Conservation (phyloP, 2,888 invertebrate genomes). For the Scaptomyza parva region DNA sequence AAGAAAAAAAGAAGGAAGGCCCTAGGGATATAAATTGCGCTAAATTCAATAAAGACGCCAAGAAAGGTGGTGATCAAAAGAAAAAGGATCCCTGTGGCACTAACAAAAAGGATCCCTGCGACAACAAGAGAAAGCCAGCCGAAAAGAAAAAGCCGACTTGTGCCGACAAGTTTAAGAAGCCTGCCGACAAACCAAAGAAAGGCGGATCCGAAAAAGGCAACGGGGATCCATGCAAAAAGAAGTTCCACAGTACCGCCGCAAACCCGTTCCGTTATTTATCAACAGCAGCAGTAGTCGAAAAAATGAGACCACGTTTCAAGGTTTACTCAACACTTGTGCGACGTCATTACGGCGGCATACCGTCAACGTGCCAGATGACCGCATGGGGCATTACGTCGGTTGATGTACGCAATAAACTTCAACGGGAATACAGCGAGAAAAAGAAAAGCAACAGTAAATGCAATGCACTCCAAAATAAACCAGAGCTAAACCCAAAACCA, state of each 20-base stretch:
- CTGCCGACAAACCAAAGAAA: conserved; percentile 7
- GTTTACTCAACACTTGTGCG: conserved; percentile 45
- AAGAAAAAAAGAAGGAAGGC: conserved; percentile 24
- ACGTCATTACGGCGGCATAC: conserved; percentile 44
- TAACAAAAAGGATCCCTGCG: conserved; percentile 28
- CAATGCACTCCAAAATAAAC: neutral
- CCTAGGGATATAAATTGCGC: no score
- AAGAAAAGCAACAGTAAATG: conserved; percentile 36
- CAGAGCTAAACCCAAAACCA: neutral
- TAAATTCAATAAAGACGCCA: conserved; percentile 33
- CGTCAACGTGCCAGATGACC: conserved; percentile 8
- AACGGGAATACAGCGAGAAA: conserved; percentile 16
- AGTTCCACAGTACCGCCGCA: conserved; percentile 22
- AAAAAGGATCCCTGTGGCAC: conserved; percentile 16
- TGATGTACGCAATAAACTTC: neutral
- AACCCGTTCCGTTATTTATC: conserved; percentile 1
- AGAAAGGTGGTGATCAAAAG: conserved; percentile 7
- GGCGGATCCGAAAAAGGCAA: conserved; percentile 7
- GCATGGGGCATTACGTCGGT: conserved; percentile 24
- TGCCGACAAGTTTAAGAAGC: conserved; percentile 43
- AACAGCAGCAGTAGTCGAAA: neutral
- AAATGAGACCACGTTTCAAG: conserved; percentile 12
- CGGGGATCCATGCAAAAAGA: conserved; percentile 50
- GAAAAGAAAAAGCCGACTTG: conserved; percentile 38
- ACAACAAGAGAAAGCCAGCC: conserved; percentile 8